Conservation (phyloP, 2,797 vertebrate genomes). For the Propithecus deckenii region DNA sequence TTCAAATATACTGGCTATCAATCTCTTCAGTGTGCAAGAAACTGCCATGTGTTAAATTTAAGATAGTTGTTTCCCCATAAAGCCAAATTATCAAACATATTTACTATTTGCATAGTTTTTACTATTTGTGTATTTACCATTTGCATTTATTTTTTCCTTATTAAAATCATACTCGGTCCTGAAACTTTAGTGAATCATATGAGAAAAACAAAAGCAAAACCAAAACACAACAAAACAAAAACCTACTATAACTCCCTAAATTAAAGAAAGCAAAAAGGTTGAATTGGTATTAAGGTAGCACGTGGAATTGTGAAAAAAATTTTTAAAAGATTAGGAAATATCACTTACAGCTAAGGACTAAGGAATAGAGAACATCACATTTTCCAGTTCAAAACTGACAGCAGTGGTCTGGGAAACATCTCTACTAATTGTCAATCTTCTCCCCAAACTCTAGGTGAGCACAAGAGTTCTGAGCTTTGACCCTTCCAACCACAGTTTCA, state of each 20-base stretch:
- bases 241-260: neutral
- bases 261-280: neutral
- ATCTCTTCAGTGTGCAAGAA: neutral
- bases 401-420: neutral
- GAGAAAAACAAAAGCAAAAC: neutral
- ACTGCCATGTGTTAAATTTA: neutral
- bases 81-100: neutral
- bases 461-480: neutral
- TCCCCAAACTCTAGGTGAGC: neutral
- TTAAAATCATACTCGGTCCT: neutral
- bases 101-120: neutral
- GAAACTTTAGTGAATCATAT: neutral
- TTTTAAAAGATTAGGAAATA: neutral
- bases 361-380: neutral
- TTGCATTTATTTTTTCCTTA: neutral
- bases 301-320: neutral
- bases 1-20: neutral
- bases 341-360: neutral
- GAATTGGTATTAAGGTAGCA: neutral
- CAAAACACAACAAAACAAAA: neutral
- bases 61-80: neutral
- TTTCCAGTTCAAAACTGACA: neutral
- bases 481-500: neutral
- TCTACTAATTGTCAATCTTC: neutral
- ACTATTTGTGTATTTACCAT: neutral